A percentile compares a stretch with the other conserved stretches of the same genome.
Evolutionary conservation across 2,113 vertebrate species (phyloP).

Genomic region (Cololabis saira): DNA sequence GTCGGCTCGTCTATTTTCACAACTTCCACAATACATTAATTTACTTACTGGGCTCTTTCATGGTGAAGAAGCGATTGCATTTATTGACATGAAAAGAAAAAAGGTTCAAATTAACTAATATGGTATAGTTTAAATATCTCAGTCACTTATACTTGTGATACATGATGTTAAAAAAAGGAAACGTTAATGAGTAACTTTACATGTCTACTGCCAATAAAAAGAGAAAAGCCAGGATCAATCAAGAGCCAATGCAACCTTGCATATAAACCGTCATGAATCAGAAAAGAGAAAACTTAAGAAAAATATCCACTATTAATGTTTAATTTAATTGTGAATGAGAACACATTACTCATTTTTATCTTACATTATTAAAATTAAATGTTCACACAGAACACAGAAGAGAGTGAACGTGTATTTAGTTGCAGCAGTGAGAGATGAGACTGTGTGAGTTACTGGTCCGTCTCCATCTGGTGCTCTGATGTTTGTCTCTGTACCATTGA

Average conservation of each 20-base stretch:
- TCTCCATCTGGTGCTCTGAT: conserved; percentile 11
- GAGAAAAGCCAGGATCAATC: too few relatives aligned
- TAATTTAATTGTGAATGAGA: too few relatives aligned
- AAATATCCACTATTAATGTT: too few relatives aligned
- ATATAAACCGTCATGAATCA: too few relatives aligned
- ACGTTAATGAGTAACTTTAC: neutral
- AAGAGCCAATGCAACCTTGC: too few relatives aligned
- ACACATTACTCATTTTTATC: too few relatives aligned
- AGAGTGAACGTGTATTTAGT: conserved; percentile 20
- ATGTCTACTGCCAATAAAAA: neutral
- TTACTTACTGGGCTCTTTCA: conserved; percentile 2
- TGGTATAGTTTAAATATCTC: too few relatives aligned
- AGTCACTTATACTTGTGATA: too few relatives aligned
- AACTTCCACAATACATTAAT: neutral
- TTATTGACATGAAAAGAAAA: neutral
- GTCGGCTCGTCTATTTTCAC: too few relatives aligned
- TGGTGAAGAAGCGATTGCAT: neutral
- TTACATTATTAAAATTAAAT: neutral
- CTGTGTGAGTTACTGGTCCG: conserved; percentile 11
- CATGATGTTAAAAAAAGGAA: too few relatives aligned
- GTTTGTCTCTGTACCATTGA: conserved; percentile 9
- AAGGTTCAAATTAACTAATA: neutral
- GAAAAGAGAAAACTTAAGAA: too few relatives aligned
- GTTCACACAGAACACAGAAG: conserved; percentile 25
- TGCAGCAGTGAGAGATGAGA: neutral